Conservation (phyloP, 2,888 invertebrate genomes). For the Cancer borealis region DNA sequence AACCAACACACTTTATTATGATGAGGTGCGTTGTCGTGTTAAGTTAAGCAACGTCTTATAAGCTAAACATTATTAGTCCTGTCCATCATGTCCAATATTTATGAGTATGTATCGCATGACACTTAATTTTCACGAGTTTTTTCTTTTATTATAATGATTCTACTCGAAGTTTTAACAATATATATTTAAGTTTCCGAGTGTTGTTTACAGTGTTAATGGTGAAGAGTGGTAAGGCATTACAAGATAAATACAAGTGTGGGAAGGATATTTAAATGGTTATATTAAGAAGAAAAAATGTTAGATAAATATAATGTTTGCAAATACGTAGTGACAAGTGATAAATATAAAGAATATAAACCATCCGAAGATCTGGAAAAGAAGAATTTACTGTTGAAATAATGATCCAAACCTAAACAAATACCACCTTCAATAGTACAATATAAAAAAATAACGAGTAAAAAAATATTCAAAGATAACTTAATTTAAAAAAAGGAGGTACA, state of each 20-base stretch:
- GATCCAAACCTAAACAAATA: too few species aligned
- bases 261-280: neutral
- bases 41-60: neutral
- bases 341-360: too few species aligned
- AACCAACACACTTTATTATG: neutral
- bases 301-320: too few species aligned
- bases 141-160: neutral
- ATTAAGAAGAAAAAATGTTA: neutral
- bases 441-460: too few species aligned
- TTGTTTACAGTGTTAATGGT: neutral
- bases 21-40: neutral
- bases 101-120: neutral
- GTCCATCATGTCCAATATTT: neutral
- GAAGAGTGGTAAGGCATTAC: neutral
- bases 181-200: neutral
- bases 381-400: too few species aligned
- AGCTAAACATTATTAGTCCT: neutral
- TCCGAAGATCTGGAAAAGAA: too few species aligned
- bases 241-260: neutral
- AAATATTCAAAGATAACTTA: too few species aligned
- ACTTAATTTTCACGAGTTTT: neutral
- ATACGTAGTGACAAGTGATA: too few species aligned
- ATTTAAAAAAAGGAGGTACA: too few species aligned
- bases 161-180: neutral
- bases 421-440: too few species aligned